A percentile compares a stretch with the other conserved stretches of the same genome.
phyloP scores from a whole-genome alignment of 2,113 vertebrate species.

The Porphyrio hochstetteri region DNA sequence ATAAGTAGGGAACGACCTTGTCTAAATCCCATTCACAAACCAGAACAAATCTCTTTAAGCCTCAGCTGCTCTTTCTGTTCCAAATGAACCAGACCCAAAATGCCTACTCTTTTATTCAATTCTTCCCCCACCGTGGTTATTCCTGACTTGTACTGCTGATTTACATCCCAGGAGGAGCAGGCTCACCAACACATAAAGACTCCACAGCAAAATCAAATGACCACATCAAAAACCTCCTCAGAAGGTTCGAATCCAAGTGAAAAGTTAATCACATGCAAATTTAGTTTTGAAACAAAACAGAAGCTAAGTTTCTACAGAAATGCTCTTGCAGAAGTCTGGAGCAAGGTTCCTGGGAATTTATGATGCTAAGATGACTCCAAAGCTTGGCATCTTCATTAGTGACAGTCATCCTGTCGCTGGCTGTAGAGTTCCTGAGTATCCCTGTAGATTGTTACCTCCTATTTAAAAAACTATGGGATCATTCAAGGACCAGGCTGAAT shows the following conservation, averaged over 20 bases:
- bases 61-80: conserved; percentile 2
- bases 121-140: not conserved
- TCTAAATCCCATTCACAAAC: not conserved
- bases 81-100: not conserved
- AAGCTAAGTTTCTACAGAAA: not conserved
- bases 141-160: not conserved
- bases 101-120: not conserved
- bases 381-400: not conserved
- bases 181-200: not conserved
- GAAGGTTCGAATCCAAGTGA: not conserved
- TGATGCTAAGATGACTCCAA: not conserved
- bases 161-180: not conserved
- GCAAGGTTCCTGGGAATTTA: not conserved
- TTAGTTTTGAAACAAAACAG: not conserved
- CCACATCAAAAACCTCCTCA: not conserved
- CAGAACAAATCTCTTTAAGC: not conserved
- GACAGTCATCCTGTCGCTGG: not conserved
- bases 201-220: not conserved
- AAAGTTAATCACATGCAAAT: not conserved
- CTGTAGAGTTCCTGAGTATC: not conserved
- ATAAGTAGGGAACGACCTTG: not conserved
- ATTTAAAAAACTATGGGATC: not conserved
- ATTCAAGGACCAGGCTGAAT: not conserved
- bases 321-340: not conserved
- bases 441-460: not conserved